Base-by-base conservation (phyloP, 2,888 invertebrate genomes). In the Hylaea fasciaria region DNA sequence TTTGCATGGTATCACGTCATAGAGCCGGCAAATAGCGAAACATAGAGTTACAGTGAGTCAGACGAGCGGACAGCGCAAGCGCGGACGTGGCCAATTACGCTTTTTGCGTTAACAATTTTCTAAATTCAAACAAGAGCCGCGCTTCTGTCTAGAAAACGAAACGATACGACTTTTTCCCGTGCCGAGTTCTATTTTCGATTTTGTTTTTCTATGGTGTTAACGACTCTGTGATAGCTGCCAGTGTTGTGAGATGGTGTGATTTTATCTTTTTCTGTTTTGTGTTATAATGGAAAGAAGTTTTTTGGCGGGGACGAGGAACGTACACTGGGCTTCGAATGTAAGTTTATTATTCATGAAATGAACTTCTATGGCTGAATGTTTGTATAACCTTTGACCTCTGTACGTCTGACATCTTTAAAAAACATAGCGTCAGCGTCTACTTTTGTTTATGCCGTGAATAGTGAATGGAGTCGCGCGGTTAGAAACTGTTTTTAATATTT, bases 281-380 rank as follows among this genome's bases (percentile, higher is more conserved):
- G 62, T 78, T 81, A 88, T 74, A 80, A 92, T 91, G 91, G 91
- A 91, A 83, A 83, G 84, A 79, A 91, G 91, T 85, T 84, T 90
- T 80, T 82, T 90, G 78, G 90, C 89, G 71, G 84, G 79, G 65
- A 78, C 87, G 64, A 84, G 82, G 66, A 89, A 89, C 74, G 89
- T 92, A 65, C 89, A 87, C 66, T 92, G 91, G 91, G 90, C 89
- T 76, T 86, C 90, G 69, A 85, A 91, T 75, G 91, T 92, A 65
- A 91, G 91, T 91, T 76, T 32, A 7, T 10, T 2, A 60, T 60
- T 13, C 46, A 37, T 41, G 10, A n/a, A 44, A 37, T 41, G 10
- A n/a, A 44, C 39, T 29, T 45, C 56, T 45, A 46, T 50, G 61
- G 49, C 52, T 69, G 61, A 51, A 16, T 50, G 53, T 72, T 52